Base-by-base conservation (phyloP, 2,888 invertebrate species). In the Euspilapteryx auroguttella region DNA sequence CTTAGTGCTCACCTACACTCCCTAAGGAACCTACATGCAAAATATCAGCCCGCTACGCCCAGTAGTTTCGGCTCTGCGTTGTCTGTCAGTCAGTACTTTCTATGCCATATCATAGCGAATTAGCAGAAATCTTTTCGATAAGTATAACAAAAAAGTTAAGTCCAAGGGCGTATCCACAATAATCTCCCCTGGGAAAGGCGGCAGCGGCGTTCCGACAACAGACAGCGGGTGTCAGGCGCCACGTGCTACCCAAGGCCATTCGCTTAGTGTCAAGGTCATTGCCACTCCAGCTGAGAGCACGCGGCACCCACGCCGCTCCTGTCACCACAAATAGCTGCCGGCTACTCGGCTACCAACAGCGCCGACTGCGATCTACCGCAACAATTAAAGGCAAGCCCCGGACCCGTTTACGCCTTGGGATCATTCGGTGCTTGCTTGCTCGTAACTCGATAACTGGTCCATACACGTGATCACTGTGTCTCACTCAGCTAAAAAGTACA, bases 181-280 rank as follows among this genome's bases (percentile, higher is more conserved):
- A 65, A 58, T 53, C 68, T 73, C 71, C 71, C 73, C 55, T 65
- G 75, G 75, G 73, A 71, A 73, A 73, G 69, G 68, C 73, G 68
- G 68, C 64, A 65, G 61, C 73, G 73, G 71, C 69, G 69, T 62
- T 65, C 69, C 71, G 68, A 69, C 73, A 66, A 69, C 71, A 73
- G 73, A 68, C 68, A 69, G 65, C 73, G 71, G 68, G 69, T 66
- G 73, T 73, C 75, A 71, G 75, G 68, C 63, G 71, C 71, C 75
- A 73, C 75, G 75, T 75, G 75, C 71, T 71, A 66, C 71, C 75
- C 75, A 73, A 73, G 71, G 73, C 71, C 73, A 71, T 63, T 73
- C 71, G 69, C 69, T 71, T 71, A 71, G 73, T 76, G 75, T 73
- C 75, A 76, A 73, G 75, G 75, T 71, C 71, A 69, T 68, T 69